Base-by-base conservation (phyloP, 1,140 invertebrate species). In the Papilio aristodemus region DNA sequence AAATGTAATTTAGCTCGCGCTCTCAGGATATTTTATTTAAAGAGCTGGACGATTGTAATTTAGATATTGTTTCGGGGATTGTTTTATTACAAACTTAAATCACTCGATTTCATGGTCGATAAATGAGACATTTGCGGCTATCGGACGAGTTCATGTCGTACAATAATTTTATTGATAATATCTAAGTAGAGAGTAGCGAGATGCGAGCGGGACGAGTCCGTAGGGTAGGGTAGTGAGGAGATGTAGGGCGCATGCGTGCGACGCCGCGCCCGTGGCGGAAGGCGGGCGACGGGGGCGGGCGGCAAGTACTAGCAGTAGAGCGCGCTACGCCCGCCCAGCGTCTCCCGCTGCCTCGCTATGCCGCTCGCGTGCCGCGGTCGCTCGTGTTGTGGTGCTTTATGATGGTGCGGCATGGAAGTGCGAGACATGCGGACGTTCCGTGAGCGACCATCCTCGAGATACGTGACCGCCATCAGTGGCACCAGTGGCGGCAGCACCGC, bases 141-240 rank as follows among this genome's bases (percentile, higher is more conserved):
- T 79, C 75, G 73, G 79, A 80, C 72, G 81, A 84, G 75, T 86
- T 87, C 68, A 83, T 86, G 80, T 83, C 66, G 79, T 84, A 86
- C 83, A 89, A 89, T 90, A 87, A 88, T 90, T 89, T 89, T 90
- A 90, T 90, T 90, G 87, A 90, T 90, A 90, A 90, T 90, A 90
- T 90, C 84, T 83, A 85, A 87, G 85, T 87, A 85, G 75, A 76
- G 79, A 79, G 84, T 85, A 86, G 80, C 76, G 87, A 90, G 87
- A 87, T 86, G 86, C 82, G 81, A 85, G 83, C 83, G 82, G 78
- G 78, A 77, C 80, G 72, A 73, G 71, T 68, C 62, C n/a, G n/a
- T n/a, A 72, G 60, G 72, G 36, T 71, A 69, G 67, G 37, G 74
- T 27, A 73, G 70, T 50, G 76, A 63, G 70, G 64, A 39, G 63